Conservation (phyloP, 1,140 invertebrate species). For the Monomorium pharaonis region DNA sequence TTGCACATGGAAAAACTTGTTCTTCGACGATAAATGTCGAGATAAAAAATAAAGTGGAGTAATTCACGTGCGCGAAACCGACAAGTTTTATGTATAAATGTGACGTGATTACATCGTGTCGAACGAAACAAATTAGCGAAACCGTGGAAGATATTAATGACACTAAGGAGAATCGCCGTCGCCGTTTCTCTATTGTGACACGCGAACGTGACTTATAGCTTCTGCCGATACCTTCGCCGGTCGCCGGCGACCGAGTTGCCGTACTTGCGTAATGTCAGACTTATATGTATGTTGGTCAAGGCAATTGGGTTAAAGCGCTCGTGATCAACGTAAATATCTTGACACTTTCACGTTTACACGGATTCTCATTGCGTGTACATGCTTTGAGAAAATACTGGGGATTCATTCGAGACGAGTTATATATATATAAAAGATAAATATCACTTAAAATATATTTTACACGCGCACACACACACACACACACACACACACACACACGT, state of each 20-base stretch:
- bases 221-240: slow-evolving; percentile 57
- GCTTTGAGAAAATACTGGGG: background rate
- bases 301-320: slow-evolving; percentile 79
- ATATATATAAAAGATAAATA: background rate
- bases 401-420: background rate
- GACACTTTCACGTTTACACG: slow-evolving; percentile 52
- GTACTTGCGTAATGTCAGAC: slow-evolving; percentile 59
- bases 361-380: background rate
- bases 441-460: no score
- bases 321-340: slow-evolving; percentile 42
- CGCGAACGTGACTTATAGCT: slow-evolving; percentile 51
- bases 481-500: no score
- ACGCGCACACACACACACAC: no score
- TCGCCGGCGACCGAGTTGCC: slow-evolving; percentile 14
- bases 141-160: background rate
- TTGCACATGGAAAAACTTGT: background rate
- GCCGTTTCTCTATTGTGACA: slow-evolving; percentile 60
- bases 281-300: slow-evolving; percentile 80
- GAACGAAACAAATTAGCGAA: slow-evolving; percentile 27
- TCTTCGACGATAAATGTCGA: background rate
- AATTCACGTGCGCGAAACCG: background rate
- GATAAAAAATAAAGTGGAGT: background rate
- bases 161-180: background rate
- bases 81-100: background rate
- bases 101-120: background rate